Evolutionary conservation across 1,140 invertebrate species (phyloP).

Genomic region (Diploscapter pachys): DNA sequence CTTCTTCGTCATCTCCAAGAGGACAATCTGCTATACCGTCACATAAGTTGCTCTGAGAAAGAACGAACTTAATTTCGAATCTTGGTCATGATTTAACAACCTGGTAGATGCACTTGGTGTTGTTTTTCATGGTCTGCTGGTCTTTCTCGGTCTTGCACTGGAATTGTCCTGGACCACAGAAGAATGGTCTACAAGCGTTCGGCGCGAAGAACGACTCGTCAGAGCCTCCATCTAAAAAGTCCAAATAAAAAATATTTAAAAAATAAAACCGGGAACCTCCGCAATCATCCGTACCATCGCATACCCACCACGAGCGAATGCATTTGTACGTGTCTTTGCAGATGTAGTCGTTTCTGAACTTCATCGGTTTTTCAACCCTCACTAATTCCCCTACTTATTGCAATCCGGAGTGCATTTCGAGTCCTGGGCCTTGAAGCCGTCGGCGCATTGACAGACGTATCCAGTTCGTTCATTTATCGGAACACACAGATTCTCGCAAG

Average conservation of each 20-base stretch:
- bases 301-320: conserved; percentile 29
- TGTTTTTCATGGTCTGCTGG: not conserved
- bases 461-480: conserved; percentile 2
- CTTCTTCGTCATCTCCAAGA: conserved; percentile 74
- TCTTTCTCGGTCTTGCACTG: not conserved
- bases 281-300: conserved; percentile 37
- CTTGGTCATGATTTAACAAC: conserved; percentile 52
- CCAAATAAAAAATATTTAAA: no score
- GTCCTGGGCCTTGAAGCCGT: conserved; percentile 24
- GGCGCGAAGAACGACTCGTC: conserved; percentile 18
- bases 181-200: conserved; percentile 27
- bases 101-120: conserved; percentile 60
- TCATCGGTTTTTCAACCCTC: no score
- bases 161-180: conserved; percentile 26
- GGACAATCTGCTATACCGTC: conserved; percentile 72
- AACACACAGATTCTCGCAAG: conserved; percentile 30
- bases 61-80: conserved; percentile 59
- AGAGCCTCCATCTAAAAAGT: not conserved
- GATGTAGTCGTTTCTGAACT: conserved; percentile 20
- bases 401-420: conserved; percentile 26
- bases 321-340: conserved; percentile 34
- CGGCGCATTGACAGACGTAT: conserved; percentile 23
- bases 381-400: not conserved
- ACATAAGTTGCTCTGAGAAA: conserved; percentile 74
- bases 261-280: conserved; percentile 1